Percentiles rank a stretch among this genome's conserved stretches.
phyloP scores from a whole-genome alignment of 2,797 vertebrate species.

The Sorex maritimensis region DNA sequence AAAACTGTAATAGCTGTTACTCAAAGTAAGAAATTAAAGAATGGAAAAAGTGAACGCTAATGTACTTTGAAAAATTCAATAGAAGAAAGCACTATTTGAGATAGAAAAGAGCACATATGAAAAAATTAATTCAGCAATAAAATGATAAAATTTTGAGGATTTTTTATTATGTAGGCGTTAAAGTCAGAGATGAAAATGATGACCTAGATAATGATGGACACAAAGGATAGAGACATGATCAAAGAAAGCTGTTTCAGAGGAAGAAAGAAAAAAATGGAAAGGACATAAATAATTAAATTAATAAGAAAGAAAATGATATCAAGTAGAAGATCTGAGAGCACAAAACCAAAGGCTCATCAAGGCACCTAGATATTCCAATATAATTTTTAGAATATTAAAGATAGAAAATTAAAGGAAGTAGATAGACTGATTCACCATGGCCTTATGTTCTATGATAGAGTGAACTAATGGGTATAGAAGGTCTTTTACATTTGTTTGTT shows the following conservation, averaged over 20 bases:
- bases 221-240: slow-evolving; percentile 46
- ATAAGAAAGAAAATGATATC: slow-evolving; percentile 54
- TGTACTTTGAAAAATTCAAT: not conserved
- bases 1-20: not conserved
- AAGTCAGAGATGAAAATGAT: slow-evolving; percentile 67
- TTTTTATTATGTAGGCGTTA: not conserved
- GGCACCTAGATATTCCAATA: slow-evolving; percentile 31
- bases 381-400: slow-evolving; percentile 63
- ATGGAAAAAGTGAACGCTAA: not conserved
- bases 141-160: slow-evolving; percentile 11
- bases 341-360: slow-evolving; percentile 50
- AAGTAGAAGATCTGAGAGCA: slow-evolving; percentile 54
- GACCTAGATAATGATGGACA: slow-evolving; percentile 44
- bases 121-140: slow-evolving; percentile 16
- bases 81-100: slow-evolving; percentile 45
- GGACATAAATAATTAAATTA: slow-evolving; percentile 73
- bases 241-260: slow-evolving; percentile 67
- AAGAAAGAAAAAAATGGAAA: slow-evolving; percentile 49
- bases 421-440: not conserved
- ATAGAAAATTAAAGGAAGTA: slow-evolving; percentile 45
- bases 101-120: not conserved
- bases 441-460: not conserved
- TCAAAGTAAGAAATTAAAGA: slow-evolving; percentile 21
- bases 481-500: slow-evolving; percentile 8
- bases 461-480: not conserved